phyloP scores from a whole-genome alignment of 2,113 vertebrate species.

The Hepsetus odoe region DNA sequence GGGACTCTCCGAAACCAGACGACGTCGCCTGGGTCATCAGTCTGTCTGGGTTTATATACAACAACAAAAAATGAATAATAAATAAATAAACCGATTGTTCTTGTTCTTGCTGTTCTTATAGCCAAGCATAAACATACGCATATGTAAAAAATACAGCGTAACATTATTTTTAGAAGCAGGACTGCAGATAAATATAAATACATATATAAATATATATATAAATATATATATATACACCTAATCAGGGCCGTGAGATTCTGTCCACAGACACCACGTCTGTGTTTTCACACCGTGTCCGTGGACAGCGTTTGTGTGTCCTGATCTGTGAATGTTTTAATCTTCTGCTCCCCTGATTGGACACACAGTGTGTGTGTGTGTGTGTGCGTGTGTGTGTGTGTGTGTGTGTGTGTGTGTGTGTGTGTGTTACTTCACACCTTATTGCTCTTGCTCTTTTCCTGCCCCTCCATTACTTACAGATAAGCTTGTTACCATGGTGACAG shows the following conservation, averaged over 20 bases:
- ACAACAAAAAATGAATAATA: neutral
- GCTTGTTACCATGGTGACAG: conserved; percentile 71
- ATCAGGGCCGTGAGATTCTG: neutral
- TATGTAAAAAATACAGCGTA: no score
- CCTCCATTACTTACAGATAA: conserved; percentile 31
- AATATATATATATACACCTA: no score
- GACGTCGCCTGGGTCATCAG: conserved; percentile 10
- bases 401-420: no score
- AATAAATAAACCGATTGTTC: no score
- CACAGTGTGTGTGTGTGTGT: no score
- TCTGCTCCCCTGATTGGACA: conserved; percentile 2
- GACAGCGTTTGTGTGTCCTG: neutral
- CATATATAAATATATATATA: neutral
- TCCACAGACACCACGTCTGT: neutral
- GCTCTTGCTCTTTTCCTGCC: conserved; percentile 11
- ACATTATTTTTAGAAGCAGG: no score
- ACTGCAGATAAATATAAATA: neutral
- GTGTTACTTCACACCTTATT: neutral
- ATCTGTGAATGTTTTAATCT: neutral
- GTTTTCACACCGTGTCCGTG: neutral
- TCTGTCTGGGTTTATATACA: conserved; percentile 19
- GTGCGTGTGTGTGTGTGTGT: no score
- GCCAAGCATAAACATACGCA: no score
- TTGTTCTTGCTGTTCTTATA: no score
- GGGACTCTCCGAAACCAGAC: conserved; percentile 56